Evolutionary conservation across 2,113 vertebrate genomes (phyloP).

Genomic region (Lamprotornis superbus): DNA sequence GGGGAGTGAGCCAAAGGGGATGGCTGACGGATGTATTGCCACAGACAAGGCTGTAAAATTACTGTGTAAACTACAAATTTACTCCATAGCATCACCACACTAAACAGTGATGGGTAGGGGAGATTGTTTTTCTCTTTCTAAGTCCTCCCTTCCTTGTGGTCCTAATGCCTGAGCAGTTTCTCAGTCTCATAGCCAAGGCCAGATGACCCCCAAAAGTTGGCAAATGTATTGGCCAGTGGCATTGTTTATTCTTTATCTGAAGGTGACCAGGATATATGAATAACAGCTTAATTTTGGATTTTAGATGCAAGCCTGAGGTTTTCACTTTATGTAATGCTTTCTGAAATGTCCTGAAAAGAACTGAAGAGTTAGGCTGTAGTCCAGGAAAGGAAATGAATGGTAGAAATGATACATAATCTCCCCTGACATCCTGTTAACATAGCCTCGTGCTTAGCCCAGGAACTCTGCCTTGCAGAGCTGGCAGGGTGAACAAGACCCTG

Average conservation of each 20-base stretch:
- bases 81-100: neutral
- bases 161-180: neutral
- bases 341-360: constrained; percentile 63
- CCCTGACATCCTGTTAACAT: constrained; percentile 49
- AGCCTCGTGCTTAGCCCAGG: neutral
- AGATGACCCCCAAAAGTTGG: neutral
- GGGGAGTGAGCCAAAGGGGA: neutral
- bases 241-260: neutral
- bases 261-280: constrained; percentile 23
- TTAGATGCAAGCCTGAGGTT: constrained; percentile 49
- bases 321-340: constrained; percentile 58
- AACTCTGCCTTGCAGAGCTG: constrained; percentile 17
- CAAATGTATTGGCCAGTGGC: neutral
- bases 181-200: neutral
- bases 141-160: neutral
- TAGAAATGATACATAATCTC: constrained; percentile 59
- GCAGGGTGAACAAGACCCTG: neutral
- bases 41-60: neutral
- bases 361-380: constrained; percentile 60
- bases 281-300: constrained; percentile 29
- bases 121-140: neutral
- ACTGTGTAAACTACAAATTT: neutral
- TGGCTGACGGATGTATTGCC: neutral
- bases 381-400: constrained; percentile 61
- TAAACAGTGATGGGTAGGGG: neutral